Percentiles rank a stretch among this genome's conserved stretches.
phyloP scores from a whole-genome alignment of 2,113 vertebrate genomes.

The Emydura subglobosa region DNA sequence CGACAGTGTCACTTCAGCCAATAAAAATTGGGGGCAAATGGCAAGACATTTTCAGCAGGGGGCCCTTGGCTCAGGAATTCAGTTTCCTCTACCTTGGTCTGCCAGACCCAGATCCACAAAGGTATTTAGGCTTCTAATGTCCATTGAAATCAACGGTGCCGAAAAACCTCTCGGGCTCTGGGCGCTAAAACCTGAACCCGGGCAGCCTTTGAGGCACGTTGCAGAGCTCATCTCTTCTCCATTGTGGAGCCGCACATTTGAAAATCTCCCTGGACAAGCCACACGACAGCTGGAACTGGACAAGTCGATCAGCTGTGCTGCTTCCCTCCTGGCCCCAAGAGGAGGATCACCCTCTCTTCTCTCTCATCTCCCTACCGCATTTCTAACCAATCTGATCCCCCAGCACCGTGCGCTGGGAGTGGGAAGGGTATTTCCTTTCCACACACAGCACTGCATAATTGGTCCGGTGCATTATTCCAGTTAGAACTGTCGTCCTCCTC shows the following conservation, averaged over 20 bases:
- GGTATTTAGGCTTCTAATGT: not conserved
- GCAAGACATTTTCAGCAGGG: not conserved
- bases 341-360: not conserved
- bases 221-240: not conserved
- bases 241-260: not conserved
- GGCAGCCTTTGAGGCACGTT: not conserved
- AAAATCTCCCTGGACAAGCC: not conserved
- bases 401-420: not conserved
- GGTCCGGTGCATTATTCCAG: not conserved
- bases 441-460: not conserved
- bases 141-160: not conserved
- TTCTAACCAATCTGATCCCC: not conserved
- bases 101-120: not conserved
- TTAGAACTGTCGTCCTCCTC: not conserved
- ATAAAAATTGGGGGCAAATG: not conserved
- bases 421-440: not conserved
- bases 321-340: not conserved
- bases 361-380: not conserved
- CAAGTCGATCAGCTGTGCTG: accelerated
- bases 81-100: not conserved
- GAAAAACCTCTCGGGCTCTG: no score
- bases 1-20: not conserved
- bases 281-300: not conserved
- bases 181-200: not conserved
- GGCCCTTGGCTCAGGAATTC: not conserved